Conservation (phyloP, 92 coral and sea anemone species). For the Epizoanthus fatuus region DNA sequence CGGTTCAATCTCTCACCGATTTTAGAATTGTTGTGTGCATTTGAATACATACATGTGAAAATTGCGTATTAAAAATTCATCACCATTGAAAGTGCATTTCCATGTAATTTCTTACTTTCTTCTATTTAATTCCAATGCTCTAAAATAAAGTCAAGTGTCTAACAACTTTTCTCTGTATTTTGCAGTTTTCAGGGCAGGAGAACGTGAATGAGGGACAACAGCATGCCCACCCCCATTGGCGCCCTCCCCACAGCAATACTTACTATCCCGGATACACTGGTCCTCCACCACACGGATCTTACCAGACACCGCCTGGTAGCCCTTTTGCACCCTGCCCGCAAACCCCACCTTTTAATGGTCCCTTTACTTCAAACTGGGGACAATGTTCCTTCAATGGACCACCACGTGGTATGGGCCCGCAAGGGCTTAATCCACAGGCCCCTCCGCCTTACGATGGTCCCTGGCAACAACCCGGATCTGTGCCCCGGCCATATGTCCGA, state of each 20-base stretch:
- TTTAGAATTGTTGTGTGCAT: too few relatives aligned
- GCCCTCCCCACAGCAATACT: not conserved
- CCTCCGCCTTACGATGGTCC: conserved; percentile 1
- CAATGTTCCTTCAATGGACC: not conserved
- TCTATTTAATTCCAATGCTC: too few relatives aligned
- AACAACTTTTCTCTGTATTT: too few relatives aligned
- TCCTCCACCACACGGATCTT: not conserved
- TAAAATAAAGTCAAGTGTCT: too few relatives aligned
- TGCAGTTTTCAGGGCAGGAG: too few relatives aligned
- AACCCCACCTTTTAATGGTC: not conserved
- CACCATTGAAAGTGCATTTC: too few relatives aligned
- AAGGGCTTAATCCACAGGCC: not conserved
- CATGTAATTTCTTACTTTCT: too few relatives aligned
- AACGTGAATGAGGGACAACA: not conserved
- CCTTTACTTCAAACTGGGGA: not conserved
- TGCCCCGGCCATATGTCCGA: not conserved
- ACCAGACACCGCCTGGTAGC: not conserved
- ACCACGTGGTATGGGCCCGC: conserved; percentile 9
- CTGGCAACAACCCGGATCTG: not conserved
- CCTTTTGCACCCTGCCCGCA: not conserved
- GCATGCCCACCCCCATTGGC: not conserved
- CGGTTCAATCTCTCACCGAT: too few relatives aligned
- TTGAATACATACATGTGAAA: too few relatives aligned
- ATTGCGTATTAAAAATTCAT: too few relatives aligned
- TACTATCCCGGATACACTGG: not conserved